Conservation (phyloP, 2,113 vertebrate species). For the Strix uralensis region DNA sequence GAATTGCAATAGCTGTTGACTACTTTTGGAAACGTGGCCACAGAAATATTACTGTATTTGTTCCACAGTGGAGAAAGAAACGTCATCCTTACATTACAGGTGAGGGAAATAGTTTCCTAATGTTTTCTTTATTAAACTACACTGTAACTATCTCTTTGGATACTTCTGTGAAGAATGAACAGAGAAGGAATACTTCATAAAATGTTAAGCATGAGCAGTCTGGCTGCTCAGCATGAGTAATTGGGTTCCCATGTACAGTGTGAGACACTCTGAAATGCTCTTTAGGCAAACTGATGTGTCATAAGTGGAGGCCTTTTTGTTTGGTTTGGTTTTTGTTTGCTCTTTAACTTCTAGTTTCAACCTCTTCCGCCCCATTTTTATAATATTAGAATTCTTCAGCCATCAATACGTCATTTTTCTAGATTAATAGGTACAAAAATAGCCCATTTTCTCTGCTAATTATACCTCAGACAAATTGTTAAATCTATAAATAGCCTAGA, state of each 20-base stretch:
- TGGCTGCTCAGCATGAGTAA: background rate
- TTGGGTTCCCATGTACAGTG: background rate
- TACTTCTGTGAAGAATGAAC: background rate
- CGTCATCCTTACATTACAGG: conserved; percentile 88
- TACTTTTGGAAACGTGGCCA: conserved; percentile 95
- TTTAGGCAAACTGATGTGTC: background rate
- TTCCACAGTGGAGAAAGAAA: conserved; percentile 96
- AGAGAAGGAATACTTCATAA: background rate
- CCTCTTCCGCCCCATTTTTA: background rate
- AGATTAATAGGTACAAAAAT: background rate
- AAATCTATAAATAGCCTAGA: background rate
- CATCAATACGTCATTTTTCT: background rate
- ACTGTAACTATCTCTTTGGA: background rate
- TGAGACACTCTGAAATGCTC: background rate
- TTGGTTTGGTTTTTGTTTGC: background rate
- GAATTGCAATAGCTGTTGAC: conserved; percentile 94
- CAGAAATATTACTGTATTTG: conserved; percentile 94
- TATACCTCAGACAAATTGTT: background rate
- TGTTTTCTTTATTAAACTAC: background rate
- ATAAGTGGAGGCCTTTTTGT: background rate
- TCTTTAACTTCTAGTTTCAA: background rate
- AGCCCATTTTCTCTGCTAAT: background rate
- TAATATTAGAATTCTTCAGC: background rate
- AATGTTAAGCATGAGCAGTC: background rate
- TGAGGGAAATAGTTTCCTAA: conserved; percentile 39